A percentile compares a stretch with the other conserved stretches of the same genome.
phyloP scores from a whole-genome alignment of 2,888 invertebrate species.

The Slavum lentiscoides region DNA sequence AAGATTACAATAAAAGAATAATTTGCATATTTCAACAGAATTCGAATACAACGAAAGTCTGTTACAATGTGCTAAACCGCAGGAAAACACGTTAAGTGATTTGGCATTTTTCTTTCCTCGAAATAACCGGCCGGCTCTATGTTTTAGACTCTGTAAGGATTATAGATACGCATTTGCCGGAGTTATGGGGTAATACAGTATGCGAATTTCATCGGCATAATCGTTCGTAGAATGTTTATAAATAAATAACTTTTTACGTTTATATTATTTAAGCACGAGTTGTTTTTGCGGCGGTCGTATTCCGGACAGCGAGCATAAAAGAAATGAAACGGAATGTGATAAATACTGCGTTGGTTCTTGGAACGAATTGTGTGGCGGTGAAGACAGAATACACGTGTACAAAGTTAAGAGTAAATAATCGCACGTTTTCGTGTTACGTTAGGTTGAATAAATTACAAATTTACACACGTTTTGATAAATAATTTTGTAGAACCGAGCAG shows the following conservation, averaged over 20 bases:
- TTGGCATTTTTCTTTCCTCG: background rate
- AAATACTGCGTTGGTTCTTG: background rate
- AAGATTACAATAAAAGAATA: background rate
- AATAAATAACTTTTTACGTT: background rate
- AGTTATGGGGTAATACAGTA: background rate
- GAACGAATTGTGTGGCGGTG: conserved; percentile 46
- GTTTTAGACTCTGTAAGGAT: background rate
- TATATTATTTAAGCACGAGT: background rate
- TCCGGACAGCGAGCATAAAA: background rate
- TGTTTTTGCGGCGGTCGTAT: background rate
- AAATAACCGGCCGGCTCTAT: background rate
- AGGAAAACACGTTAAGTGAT: background rate
- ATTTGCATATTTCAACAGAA: background rate
- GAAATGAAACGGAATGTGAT: background rate
- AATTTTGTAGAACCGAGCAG: too few species aligned
- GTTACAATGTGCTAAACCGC: background rate
- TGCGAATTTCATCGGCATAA: background rate
- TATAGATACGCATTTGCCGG: background rate
- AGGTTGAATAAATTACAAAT: too few species aligned
- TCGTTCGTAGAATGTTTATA: background rate
- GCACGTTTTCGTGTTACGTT: too few species aligned
- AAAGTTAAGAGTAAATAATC: background rate
- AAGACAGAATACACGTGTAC: conserved; percentile 30
- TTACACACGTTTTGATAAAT: too few species aligned
- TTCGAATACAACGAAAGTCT: background rate